These are phyloP conservation scores for Zosterops japonicus DNA, from an alignment of 2,113 vertebrate species.

Conservation along the genomic window DNA sequence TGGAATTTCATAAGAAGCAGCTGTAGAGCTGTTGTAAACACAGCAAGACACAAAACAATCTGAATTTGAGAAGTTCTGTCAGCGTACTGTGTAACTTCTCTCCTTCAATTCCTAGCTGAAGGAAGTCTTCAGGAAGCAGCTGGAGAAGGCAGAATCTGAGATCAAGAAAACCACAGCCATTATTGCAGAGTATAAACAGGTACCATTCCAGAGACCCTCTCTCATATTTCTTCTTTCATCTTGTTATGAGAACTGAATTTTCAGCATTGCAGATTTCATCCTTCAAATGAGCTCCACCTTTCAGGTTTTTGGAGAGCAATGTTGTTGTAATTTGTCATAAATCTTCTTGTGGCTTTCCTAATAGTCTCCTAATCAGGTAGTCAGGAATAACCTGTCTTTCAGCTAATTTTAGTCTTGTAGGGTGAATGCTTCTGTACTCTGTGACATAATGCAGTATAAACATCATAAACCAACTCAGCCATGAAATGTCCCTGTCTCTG, in stretches of 20 bases:
- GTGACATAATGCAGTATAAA: neutral
- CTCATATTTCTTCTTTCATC: neutral
- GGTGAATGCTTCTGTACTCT: neutral
- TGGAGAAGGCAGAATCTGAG: slow-evolving; percentile 95
- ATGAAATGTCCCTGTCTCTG: neutral
- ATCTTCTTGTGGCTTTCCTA: neutral
- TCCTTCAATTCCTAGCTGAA: slow-evolving; percentile 81
- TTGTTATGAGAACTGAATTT: neutral
- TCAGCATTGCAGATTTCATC: neutral
- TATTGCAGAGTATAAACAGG: slow-evolving; percentile 98
- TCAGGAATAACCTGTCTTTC: neutral
- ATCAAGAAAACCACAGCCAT: slow-evolving; percentile 98
- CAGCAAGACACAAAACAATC: neutral
- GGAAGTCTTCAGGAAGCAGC: slow-evolving; percentile 94
- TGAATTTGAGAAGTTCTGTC: neutral
- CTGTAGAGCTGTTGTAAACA: neutral
- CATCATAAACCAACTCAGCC: neutral
- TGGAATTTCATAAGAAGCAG: neutral
- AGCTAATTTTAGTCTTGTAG: neutral
- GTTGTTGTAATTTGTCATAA: neutral
- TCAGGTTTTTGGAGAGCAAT: neutral
- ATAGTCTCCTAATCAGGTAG: neutral
- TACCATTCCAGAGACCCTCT: slow-evolving; percentile 19
- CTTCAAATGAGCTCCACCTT: neutral
- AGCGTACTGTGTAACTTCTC: neutral